phyloP scores from a whole-genome alignment of 2,113 vertebrate genomes.

The Pogonocichla stellata region DNA sequence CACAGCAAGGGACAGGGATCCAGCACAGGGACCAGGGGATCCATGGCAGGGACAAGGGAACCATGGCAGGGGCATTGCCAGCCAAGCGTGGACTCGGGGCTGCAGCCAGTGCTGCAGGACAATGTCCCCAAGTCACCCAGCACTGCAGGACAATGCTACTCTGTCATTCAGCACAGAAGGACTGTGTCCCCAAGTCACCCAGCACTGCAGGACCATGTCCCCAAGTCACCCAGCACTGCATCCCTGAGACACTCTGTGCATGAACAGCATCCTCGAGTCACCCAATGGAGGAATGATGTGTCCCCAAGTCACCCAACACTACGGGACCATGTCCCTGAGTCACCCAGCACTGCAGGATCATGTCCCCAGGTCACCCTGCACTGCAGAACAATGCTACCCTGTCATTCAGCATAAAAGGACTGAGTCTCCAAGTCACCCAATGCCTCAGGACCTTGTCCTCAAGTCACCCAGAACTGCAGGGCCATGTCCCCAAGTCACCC shows the following conservation, averaged over 20 bases:
- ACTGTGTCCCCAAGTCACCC: background rate
- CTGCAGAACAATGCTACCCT: background rate
- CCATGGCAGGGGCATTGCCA: fast-evolving
- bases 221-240: background rate
- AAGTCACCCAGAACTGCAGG: background rate
- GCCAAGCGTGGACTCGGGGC: no score
- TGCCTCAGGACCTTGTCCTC: background rate
- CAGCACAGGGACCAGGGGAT: background rate
- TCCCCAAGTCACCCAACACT: background rate
- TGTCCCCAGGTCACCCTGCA: background rate
- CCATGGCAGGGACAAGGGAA: background rate
- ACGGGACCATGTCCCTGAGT: background rate
- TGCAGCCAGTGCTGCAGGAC: background rate
- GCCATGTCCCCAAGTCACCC: no score
- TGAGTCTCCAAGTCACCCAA: no score
- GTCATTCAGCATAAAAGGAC: background rate
- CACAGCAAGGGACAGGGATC: background rate
- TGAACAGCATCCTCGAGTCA: no score
- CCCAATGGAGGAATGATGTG: no score
- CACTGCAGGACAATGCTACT: background rate
- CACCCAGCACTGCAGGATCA: background rate
- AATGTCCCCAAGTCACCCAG: background rate
- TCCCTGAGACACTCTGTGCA: no score
- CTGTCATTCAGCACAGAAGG: background rate
- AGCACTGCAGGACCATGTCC: background rate